Conservation (phyloP, 2,888 invertebrate species). For the Epinotia brunnichana region DNA sequence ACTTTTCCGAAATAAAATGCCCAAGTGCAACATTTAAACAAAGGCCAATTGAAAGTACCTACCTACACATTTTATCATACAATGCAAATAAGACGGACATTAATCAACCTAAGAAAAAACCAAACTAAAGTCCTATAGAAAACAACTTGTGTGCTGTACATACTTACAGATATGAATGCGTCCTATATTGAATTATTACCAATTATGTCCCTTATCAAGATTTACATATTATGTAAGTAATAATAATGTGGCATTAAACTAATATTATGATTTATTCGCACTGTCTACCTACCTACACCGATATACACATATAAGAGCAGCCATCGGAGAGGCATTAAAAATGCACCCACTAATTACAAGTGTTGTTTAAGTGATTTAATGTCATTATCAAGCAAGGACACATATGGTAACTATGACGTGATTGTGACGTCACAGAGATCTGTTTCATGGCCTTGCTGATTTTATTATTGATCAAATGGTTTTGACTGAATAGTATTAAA, state of each 20-base stretch:
- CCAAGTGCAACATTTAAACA: not conserved
- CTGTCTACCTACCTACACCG: not conserved
- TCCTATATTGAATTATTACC: not conserved
- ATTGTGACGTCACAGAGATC: constrained; percentile 57
- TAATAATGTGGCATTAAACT: not conserved
- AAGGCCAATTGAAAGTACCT: no score
- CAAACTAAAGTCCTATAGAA: no score
- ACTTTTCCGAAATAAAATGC: not conserved
- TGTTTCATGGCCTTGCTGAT: constrained; percentile 67
- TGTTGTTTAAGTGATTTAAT: constrained; percentile 11
- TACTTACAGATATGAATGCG: not conserved
- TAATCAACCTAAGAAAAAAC: no score
- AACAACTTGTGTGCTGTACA: no score
- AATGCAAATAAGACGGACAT: not conserved
- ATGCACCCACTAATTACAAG: constrained; percentile 16
- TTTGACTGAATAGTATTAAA: constrained; percentile 26
- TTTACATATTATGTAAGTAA: not conserved
- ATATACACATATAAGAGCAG: not conserved
- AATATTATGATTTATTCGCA: not conserved
- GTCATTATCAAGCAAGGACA: constrained; percentile 66
- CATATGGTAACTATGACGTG: constrained; percentile 63
- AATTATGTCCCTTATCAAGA: not conserved
- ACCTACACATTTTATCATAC: not conserved
- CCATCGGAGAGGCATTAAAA: not conserved
- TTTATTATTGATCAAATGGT: constrained; percentile 49